Evolutionary conservation across 2,888 invertebrate genomes (phyloP), one percentile per base, ranked within the genome.

Genomic region (Diachrysia chrysitis): DNA sequence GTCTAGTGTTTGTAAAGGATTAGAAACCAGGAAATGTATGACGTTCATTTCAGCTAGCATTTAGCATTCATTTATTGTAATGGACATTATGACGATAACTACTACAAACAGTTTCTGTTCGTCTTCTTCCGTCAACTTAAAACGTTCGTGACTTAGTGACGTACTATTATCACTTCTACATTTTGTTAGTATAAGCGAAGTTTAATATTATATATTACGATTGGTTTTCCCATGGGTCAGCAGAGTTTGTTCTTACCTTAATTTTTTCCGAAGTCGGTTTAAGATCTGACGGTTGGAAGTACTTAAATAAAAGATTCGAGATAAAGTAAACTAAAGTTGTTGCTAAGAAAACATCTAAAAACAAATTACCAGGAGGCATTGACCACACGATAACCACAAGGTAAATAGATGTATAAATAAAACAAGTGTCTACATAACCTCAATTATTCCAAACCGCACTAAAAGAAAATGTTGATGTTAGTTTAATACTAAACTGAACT

Each of bases 31-130:
- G 55, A 66, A 65, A 69, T 48, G 37, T 54, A 63, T 69, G 55
- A 70, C 53, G 61, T 46, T 66, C 32, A 71, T 51, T 54, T 57
- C 56, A 60, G 16, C 29, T 67, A 29, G 21, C 21, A 51, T 67
- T 66, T 66, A 67, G 66, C 66, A 58, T 57, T 72, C 63, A 65
- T 72, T 74, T 64, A 63, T 57, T 54, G 58, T 58, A 71, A 54
- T 55, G 57, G 53, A 42, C 58, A n/a, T 37, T 56, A 37, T 42
- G 63, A 63, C 54, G 58, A 42, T 60, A 74, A 74, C 32, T 66
- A 48, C 70, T 70, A 73, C 62, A 76, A 78, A 78, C 14, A 69
- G 60, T 61, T 58, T 71, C 55, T 51, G 69, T 54, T 58, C 29
- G 42, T 53, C 55, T 37, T 61, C 56, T 63, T 23, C 61, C 61